Conservation (phyloP, 2,797 vertebrate genomes). For the Parauchenoglanis ngamensis region DNA sequence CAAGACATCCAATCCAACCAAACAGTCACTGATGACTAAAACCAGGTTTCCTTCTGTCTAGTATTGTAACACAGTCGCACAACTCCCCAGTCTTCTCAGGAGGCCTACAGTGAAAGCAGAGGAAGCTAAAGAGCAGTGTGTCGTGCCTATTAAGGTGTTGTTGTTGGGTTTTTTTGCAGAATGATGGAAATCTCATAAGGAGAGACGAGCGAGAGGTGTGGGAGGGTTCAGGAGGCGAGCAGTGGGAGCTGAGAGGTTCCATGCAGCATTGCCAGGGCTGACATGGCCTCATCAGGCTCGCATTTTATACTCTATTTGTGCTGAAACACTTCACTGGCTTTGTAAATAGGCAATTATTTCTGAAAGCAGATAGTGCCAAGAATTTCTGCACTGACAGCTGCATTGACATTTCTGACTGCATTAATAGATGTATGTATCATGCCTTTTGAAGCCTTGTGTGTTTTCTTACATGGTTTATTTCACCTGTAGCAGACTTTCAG, state of each 20-base stretch:
- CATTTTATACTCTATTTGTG: conserved; percentile 61
- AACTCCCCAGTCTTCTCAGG: conserved; percentile 15
- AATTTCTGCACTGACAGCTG: conserved; percentile 59
- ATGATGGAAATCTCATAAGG: conserved; percentile 37
- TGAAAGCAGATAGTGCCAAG: conserved; percentile 53
- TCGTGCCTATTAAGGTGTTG: background rate
- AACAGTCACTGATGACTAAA: conserved; percentile 20
- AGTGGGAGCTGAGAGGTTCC: conserved; percentile 34
- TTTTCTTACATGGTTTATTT: conserved; percentile 21
- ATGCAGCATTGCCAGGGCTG: conserved; percentile 45
- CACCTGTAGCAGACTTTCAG: conserved; percentile 21
- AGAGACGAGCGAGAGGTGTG: background rate
- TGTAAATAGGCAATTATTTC: conserved; percentile 62
- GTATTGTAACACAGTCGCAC: conserved; percentile 14
- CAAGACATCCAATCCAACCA: background rate
- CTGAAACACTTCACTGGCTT: conserved; percentile 58
- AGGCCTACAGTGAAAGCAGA: conserved; percentile 27
- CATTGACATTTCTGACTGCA: conserved; percentile 46
- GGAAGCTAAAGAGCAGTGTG: conserved; percentile 24
- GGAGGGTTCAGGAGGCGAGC: conserved; percentile 14
- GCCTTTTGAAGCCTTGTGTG: conserved; percentile 21
- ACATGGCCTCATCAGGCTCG: conserved; percentile 54
- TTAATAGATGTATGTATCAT: conserved; percentile 48
- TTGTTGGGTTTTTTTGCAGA: background rate
- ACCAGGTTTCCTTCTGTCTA: background rate